Conservation (phyloP, 2,113 vertebrate species). For the Mionectes macconnelli region DNA sequence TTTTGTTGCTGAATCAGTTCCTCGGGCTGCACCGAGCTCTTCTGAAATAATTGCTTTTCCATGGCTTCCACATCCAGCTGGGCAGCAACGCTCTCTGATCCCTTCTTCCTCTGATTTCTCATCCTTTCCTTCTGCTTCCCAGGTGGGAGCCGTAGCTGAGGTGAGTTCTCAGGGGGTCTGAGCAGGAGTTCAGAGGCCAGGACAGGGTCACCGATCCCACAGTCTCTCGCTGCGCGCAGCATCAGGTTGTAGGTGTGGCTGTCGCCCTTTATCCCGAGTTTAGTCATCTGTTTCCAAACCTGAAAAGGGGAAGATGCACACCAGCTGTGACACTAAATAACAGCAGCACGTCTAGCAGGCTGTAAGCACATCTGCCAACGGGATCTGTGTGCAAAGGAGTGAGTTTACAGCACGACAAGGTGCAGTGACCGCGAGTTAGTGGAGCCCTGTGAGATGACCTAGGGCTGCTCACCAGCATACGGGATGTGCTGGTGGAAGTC, state of each 20-base stretch:
- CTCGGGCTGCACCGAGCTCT: background rate
- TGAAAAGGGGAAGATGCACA: conserved; percentile 38
- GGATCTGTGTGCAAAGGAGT: background rate
- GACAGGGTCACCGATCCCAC: conserved; percentile 78
- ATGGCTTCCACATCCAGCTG: conserved; percentile 75
- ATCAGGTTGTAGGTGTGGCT: conserved; percentile 85
- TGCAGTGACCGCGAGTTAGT: background rate
- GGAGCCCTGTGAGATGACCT: background rate
- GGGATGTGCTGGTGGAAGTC: background rate
- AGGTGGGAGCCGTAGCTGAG: background rate
- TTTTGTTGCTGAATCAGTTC: background rate
- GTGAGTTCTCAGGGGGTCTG: background rate
- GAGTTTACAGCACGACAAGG: background rate
- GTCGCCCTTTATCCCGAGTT: conserved; percentile 79
- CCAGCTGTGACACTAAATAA: background rate
- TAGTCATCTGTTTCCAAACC: conserved; percentile 92
- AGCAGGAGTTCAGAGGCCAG: conserved; percentile 80
- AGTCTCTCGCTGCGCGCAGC: conserved; percentile 84
- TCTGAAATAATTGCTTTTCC: conserved; percentile 78
- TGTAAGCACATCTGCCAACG: background rate
- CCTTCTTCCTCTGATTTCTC: background rate
- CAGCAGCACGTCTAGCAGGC: background rate
- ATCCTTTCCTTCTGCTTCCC: background rate
- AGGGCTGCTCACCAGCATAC: fast-evolving
- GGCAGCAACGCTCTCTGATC: background rate